Conservation (phyloP, 2,797 vertebrate genomes). For the Neopelma chrysocephalum region DNA sequence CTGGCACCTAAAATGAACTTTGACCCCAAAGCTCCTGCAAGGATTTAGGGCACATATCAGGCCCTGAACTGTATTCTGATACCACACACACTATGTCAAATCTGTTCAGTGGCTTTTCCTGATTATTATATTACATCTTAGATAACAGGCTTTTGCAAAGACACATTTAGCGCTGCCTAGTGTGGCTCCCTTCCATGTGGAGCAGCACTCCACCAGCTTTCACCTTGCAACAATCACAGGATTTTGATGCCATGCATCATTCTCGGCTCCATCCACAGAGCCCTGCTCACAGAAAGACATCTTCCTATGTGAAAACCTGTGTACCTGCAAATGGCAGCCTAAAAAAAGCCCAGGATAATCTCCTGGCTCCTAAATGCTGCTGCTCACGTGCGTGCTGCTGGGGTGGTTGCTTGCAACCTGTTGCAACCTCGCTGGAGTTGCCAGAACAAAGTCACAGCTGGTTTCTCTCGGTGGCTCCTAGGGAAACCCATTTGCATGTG, state of each 20-base stretch:
- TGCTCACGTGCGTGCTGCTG: background rate
- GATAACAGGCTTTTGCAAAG: background rate
- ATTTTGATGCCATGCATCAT: fast-evolving
- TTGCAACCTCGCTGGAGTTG: background rate
- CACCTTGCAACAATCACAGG: background rate
- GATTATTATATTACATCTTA: background rate
- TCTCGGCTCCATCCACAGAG: fast-evolving
- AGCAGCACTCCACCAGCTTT: background rate
- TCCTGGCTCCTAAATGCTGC: background rate
- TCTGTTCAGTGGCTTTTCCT: background rate
- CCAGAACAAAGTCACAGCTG: background rate
- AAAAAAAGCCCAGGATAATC: background rate
- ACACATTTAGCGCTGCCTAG: background rate
- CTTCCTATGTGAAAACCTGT: background rate
- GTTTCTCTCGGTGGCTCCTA: background rate
- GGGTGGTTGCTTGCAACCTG: background rate
- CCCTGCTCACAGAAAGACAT: background rate
- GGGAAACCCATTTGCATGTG: slow-evolving; percentile 3
- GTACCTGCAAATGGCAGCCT: background rate
- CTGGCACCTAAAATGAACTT: background rate
- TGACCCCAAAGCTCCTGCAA: background rate
- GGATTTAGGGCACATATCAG: fast-evolving
- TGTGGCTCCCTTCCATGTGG: background rate
- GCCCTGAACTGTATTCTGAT: background rate
- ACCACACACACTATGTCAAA: fast-evolving